Evolutionary conservation across 1,140 invertebrate species (phyloP).

Genomic region (Tyrophagus putrescentiae): DNA sequence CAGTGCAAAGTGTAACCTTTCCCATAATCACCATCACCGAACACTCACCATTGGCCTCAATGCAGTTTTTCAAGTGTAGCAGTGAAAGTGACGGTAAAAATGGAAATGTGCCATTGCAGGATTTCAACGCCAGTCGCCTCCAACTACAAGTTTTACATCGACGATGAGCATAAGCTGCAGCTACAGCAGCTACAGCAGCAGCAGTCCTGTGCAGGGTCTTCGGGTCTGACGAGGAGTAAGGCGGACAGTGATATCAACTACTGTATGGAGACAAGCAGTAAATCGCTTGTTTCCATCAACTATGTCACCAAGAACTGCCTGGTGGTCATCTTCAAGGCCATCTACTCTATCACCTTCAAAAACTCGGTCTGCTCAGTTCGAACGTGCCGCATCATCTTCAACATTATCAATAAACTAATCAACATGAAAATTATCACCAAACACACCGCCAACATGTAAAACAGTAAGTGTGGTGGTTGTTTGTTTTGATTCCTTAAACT

Average conservation of each 20-base stretch:
- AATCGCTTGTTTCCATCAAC: slow-evolving; percentile 69
- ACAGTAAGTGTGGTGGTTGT: too few species aligned
- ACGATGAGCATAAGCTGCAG: slow-evolving; percentile 21
- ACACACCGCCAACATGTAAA: too few species aligned
- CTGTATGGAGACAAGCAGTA: slow-evolving; percentile 52
- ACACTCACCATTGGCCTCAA: slow-evolving; percentile 51
- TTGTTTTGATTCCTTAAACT: background rate
- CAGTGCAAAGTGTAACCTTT: slow-evolving; percentile 42
- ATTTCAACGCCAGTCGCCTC: too few species aligned
- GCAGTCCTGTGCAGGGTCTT: too few species aligned
- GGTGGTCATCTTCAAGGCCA: slow-evolving; percentile 71
- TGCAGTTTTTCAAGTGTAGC: slow-evolving; percentile 30
- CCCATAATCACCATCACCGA: slow-evolving; percentile 92
- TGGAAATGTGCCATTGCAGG: background rate
- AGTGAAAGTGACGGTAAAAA: slow-evolving; percentile 20
- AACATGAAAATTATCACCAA: slow-evolving; percentile 57
- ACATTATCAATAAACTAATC: slow-evolving; percentile 69
- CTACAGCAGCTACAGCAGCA: background rate
- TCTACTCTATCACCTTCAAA: slow-evolving; percentile 64
- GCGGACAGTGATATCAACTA: slow-evolving; percentile 90
- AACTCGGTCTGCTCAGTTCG: slow-evolving; percentile 57
- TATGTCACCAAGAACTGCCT: slow-evolving; percentile 89
- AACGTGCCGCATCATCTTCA: slow-evolving; percentile 75
- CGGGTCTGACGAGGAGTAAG: slow-evolving; percentile 58
- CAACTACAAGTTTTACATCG: slow-evolving; percentile 26